phyloP scores from a whole-genome alignment of 1,140 invertebrate genomes.

The Portunus trituberculatus region DNA sequence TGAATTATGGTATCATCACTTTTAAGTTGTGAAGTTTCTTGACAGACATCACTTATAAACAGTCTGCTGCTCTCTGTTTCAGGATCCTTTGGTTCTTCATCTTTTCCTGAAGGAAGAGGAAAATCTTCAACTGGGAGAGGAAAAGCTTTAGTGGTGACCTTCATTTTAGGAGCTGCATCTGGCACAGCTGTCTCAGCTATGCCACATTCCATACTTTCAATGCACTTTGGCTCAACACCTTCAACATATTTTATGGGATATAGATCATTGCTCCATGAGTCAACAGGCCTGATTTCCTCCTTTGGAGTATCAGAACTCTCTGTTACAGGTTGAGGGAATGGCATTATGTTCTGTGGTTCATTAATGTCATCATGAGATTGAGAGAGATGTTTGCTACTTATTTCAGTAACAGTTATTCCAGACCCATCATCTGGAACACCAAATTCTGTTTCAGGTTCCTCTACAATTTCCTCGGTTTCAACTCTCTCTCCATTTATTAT shows the following conservation, averaged over 20 bases:
- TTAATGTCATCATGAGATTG: conserved; percentile 51
- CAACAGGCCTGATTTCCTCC: not conserved
- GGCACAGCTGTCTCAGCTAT: conserved; percentile 5
- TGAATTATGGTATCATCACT: not conserved
- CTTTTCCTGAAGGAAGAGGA: conserved; percentile 25
- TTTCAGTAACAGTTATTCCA: conserved; percentile 83
- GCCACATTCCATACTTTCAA: not conserved
- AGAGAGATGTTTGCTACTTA: conserved; percentile 78
- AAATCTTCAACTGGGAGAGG: not conserved
- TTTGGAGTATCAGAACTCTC: conserved; percentile 39
- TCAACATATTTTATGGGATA: not conserved
- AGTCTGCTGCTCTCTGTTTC: not conserved
- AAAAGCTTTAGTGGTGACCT: not conserved
- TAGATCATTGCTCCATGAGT: conserved; percentile 14
- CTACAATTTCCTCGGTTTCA: conserved; percentile 74
- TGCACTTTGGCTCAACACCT: not conserved
- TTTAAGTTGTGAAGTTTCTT: not conserved
- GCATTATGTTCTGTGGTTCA: conserved; percentile 61
- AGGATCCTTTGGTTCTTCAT: conserved; percentile 3
- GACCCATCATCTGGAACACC: conserved; percentile 84
- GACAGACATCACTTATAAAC: conserved; percentile 13
- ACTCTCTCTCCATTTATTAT: conserved; percentile 73
- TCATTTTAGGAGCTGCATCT: not conserved
- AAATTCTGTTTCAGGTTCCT: conserved; percentile 79
- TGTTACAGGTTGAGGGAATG: not conserved